Evolutionary conservation across 2,113 vertebrate species (phyloP).

Genomic region (Siniperca chuatsi): DNA sequence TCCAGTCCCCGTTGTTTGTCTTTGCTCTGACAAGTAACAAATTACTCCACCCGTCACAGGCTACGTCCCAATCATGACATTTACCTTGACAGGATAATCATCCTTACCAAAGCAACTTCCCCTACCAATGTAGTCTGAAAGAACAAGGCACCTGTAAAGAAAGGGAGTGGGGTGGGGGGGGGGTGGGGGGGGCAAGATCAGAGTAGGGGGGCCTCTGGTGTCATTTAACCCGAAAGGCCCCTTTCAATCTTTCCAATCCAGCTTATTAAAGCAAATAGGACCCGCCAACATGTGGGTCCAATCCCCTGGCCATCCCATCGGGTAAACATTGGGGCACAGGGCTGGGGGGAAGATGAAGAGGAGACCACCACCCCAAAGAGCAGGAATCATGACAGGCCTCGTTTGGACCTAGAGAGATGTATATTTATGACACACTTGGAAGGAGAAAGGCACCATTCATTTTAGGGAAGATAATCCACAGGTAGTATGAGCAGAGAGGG

Average conservation of each 20-base stretch:
- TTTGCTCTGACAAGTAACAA: slow-evolving; percentile 72
- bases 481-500: slow-evolving; percentile 21
- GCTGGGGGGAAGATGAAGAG: slow-evolving; percentile 46
- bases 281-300: slow-evolving; percentile 76
- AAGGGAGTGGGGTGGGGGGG: slow-evolving; percentile 17
- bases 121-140: slow-evolving; percentile 26
- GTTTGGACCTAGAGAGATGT: slow-evolving; percentile 57
- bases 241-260: slow-evolving; percentile 71
- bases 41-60: slow-evolving; percentile 63
- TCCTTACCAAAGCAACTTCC: slow-evolving; percentile 33
- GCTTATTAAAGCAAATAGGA: slow-evolving; percentile 82
- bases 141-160: slow-evolving; percentile 48
- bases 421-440: slow-evolving; percentile 65
- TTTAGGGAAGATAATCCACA: slow-evolving; percentile 19
- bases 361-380: slow-evolving; percentile 53
- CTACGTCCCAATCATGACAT: slow-evolving; percentile 42
- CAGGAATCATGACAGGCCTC: slow-evolving; percentile 66
- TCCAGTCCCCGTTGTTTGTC: slow-evolving; percentile 64
- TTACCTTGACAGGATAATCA: slow-evolving; percentile 71
- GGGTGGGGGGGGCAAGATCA: slow-evolving; percentile 53
- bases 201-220: slow-evolving; percentile 65
- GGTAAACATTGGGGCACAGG: slow-evolving; percentile 69
- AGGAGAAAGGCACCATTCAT: slow-evolving; percentile 63
- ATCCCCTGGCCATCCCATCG: slow-evolving; percentile 62
- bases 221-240: slow-evolving; percentile 74